These are phyloP conservation scores for Chorisops tibialis DNA, from an alignment of 2,888 invertebrate species.

Conservation along the genomic window DNA sequence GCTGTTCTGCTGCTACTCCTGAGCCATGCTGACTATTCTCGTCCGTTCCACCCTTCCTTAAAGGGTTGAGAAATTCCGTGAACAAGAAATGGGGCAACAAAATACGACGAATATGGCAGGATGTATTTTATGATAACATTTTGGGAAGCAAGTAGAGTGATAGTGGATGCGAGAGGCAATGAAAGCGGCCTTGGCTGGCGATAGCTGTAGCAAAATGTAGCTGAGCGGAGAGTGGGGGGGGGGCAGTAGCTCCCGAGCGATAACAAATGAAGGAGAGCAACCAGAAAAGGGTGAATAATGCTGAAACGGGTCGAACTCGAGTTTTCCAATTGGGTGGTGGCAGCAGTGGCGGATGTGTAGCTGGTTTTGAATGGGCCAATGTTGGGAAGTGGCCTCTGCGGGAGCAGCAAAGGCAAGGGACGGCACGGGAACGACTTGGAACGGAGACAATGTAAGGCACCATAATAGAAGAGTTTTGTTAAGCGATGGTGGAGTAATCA, in stretches of 20 bases:
- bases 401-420: neutral
- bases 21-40: conserved; percentile 3
- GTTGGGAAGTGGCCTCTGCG: conserved; percentile 8
- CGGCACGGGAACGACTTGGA: conserved; percentile 4
- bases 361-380: neutral
- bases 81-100: conserved; percentile 25
- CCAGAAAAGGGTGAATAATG: conserved; percentile 4
- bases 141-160: conserved; percentile 10
- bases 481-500: conserved; percentile 32
- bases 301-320: conserved; percentile 21
- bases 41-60: conserved; percentile 15
- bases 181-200: too few species aligned
- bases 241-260: neutral
- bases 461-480: conserved; percentile 32
- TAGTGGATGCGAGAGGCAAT: too few species aligned
- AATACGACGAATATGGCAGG: conserved; percentile 28
- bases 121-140: conserved; percentile 30
- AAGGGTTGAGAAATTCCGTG: conserved; percentile 20
- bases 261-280: conserved; percentile 7
- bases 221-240: too few species aligned
- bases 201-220: too few species aligned
- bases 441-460: conserved; percentile 31
- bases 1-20: conserved; percentile 4
- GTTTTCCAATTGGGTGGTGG: conserved; percentile 8
- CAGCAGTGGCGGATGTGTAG: conserved; percentile 15